These are phyloP conservation scores for Chrysodeixis includens DNA, from an alignment of 2,888 invertebrate species.

Conservation along the genomic window DNA sequence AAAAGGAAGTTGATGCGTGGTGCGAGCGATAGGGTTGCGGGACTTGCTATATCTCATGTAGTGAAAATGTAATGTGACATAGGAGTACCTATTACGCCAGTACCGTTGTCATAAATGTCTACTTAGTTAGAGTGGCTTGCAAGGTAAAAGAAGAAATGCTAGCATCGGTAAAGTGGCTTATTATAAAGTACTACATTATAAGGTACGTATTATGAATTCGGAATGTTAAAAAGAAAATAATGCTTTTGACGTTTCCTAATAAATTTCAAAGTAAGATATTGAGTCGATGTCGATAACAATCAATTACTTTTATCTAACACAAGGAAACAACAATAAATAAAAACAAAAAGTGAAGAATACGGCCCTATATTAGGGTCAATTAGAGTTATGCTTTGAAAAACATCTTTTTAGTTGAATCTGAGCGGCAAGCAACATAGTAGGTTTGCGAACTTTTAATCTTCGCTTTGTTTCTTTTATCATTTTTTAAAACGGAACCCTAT, in stretches of 20 bases:
- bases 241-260: slow-evolving; percentile 25
- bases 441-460: too few species aligned
- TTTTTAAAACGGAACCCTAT: too few species aligned
- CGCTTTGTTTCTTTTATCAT: too few species aligned
- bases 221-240: slow-evolving; percentile 16
- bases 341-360: too few species aligned
- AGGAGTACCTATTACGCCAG: slow-evolving; percentile 38
- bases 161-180: slow-evolving; percentile 52
- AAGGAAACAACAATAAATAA: too few species aligned
- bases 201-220: slow-evolving; percentile 54
- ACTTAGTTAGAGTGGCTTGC: slow-evolving; percentile 54
- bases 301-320: not conserved
- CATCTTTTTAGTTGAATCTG: too few species aligned
- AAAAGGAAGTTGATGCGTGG: slow-evolving; percentile 29
- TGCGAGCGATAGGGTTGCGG: slow-evolving; percentile 26
- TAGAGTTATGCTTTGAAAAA: too few species aligned
- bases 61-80: slow-evolving; percentile 46
- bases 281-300: not conserved
- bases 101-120: slow-evolving; percentile 58
- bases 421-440: too few species aligned
- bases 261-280: not conserved
- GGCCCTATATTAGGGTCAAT: too few species aligned
- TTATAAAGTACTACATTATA: slow-evolving; percentile 40
- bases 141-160: slow-evolving; percentile 50
- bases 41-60: slow-evolving; percentile 39